Base-by-base conservation (phyloP, 2,113 vertebrate species). In the Oreochromis niloticus region DNA sequence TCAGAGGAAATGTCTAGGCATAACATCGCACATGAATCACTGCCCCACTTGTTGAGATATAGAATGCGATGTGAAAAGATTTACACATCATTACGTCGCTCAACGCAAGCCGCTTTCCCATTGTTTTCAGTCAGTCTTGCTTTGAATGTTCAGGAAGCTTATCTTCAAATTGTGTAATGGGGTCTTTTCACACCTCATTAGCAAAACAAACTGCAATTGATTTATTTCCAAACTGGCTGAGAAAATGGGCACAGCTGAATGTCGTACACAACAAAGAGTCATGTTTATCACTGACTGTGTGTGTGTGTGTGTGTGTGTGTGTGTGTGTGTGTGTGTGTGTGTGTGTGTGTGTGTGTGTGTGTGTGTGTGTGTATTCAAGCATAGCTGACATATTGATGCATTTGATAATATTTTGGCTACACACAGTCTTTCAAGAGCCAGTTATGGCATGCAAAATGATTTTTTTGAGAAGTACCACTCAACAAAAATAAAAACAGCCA, bases 181-280 rank as follows among this genome's bases (percentile, higher is more conserved):
- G 83, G 48, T 95, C 93, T 95, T 96, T 96, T 95, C 94, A 93
- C 95, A 96, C 89, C 92, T 95, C 95, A 94, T 95, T 96, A 96
- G 89, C 68, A 79, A 88, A 93, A 92, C 80, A 93, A 82, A 93
- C 89, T 61, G 84, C 50, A 71, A 75, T 48, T 90, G 93, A 95
- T 92, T 93, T 90, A 89, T 90, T 88, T 89, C 85, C 84, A 88
- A 73, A 90, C 54, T 73, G 8, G 61, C 6, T 30, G 82, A 88
- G 80, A 83, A 78, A 92, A 80, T 32, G 36, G 71, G 83, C 43
- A 87, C 10, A 85, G 56, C 50, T 80, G 86, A 88, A 84, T 52
- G 83, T 12, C 82, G 73, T 85, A 54, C 41, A 43, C 63, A 22
- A 66, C 43, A 88, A 59, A 39, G 43, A 85, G 56, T 55, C 71